Conservation (phyloP, 2,113 vertebrate genomes). For the Symphodus melops region DNA sequence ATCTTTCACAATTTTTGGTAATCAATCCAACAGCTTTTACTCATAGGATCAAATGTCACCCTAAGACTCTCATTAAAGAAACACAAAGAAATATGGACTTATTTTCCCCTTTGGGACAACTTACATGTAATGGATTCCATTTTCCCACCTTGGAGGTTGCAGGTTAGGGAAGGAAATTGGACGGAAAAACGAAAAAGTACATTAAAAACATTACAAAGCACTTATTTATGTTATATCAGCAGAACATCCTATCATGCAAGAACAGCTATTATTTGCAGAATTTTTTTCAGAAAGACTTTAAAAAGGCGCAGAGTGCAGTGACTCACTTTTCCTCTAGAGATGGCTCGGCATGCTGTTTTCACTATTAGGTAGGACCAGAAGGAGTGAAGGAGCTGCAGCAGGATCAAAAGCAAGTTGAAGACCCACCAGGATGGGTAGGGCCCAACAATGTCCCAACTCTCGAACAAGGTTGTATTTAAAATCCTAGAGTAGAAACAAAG, state of each 20-base stretch:
- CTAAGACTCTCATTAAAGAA: too few species aligned
- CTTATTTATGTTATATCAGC: not conserved
- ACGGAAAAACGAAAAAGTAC: slow-evolving; percentile 42
- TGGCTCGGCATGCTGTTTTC: slow-evolving; percentile 91
- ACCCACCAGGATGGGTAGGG: slow-evolving; percentile 96
- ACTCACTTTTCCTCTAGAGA: slow-evolving; percentile 97
- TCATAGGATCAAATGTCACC: too few species aligned
- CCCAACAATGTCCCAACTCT: slow-evolving; percentile 97
- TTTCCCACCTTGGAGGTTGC: slow-evolving; percentile 89
- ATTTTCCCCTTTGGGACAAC: slow-evolving; percentile 69
- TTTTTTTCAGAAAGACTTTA: not conserved
- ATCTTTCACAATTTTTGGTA: too few species aligned
- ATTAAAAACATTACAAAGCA: slow-evolving; percentile 22
- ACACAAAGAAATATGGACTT: too few species aligned
- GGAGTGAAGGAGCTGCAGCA: slow-evolving; percentile 92
- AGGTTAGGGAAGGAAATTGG: slow-evolving; percentile 50
- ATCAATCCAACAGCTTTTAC: too few species aligned
- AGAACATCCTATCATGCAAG: not conserved
- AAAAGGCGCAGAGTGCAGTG: slow-evolving; percentile 44
- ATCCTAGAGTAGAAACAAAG: slow-evolving; percentile 84
- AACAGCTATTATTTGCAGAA: slow-evolving; percentile 14
- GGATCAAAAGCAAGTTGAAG: slow-evolving; percentile 90
- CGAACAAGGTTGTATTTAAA: slow-evolving; percentile 94
- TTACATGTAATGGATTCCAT: slow-evolving; percentile 98
- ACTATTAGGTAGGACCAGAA: slow-evolving; percentile 97